Evolutionary conservation across 2,113 vertebrate genomes (phyloP).

Genomic region (Azemiops feae): DNA sequence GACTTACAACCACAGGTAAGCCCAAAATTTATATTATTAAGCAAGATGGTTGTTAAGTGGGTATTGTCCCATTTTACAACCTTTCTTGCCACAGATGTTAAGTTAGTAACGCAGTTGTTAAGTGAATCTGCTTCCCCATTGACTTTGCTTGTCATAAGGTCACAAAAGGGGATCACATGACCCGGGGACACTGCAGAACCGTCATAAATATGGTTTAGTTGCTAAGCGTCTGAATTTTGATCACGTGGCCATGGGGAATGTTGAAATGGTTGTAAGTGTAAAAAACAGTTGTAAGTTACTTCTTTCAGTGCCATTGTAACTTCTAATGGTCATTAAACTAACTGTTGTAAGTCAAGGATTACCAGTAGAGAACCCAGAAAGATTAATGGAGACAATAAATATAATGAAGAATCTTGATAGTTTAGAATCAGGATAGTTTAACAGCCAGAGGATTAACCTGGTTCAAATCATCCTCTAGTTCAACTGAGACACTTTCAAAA

Average conservation of each 20-base stretch:
- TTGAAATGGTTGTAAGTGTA: neutral
- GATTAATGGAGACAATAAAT: neutral
- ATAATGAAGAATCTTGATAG: neutral
- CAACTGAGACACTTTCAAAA: neutral
- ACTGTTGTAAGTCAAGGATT: neutral
- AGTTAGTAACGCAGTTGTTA: neutral
- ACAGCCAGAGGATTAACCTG: neutral
- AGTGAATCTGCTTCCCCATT: neutral
- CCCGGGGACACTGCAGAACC: neutral
- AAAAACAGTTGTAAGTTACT: neutral
- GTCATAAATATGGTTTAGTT: neutral
- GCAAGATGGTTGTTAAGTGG: neutral
- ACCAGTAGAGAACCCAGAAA: neutral
- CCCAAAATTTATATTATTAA: neutral
- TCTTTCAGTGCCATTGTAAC: neutral
- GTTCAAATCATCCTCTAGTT: neutral
- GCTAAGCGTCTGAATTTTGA: neutral
- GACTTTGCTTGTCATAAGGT: neutral
- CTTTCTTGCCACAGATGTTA: neutral
- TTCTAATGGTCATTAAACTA: neutral
- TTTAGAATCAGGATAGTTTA: neutral
- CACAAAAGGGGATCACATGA: neutral
- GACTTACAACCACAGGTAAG: neutral
- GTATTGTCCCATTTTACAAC: neutral
- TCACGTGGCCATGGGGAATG: neutral